phyloP scores from a whole-genome alignment of 2,888 invertebrate genomes.

The Eueremaeus valkanovi region DNA sequence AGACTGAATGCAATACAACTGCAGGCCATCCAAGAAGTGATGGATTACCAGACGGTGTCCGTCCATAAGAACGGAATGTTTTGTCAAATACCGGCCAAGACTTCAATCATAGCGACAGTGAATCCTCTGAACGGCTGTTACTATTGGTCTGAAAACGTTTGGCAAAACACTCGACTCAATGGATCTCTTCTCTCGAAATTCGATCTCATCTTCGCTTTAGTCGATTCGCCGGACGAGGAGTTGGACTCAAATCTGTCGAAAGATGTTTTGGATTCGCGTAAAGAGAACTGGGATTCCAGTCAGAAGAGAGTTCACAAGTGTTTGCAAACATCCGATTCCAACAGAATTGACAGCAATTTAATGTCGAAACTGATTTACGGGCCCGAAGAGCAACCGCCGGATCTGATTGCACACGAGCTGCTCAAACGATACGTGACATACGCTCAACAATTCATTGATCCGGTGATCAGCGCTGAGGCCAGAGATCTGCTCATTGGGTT shows the following conservation, averaged over 20 bases:
- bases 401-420: slow-evolving; percentile 68
- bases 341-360: not conserved
- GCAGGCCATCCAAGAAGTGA: slow-evolving; percentile 80
- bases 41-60: slow-evolving; percentile 89
- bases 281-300: slow-evolving; percentile 52
- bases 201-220: slow-evolving; percentile 82
- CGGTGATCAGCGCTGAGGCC: slow-evolving; percentile 69
- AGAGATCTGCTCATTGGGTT: slow-evolving; percentile 59
- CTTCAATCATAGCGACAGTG: slow-evolving; percentile 84
- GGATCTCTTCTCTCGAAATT: slow-evolving; percentile 83
- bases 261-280: slow-evolving; percentile 62
- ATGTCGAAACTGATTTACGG: slow-evolving; percentile 3
- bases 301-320: slow-evolving; percentile 52
- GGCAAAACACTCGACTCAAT: slow-evolving; percentile 82
- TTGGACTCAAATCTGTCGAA: slow-evolving; percentile 71
- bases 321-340: slow-evolving; percentile 51
- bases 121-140: slow-evolving; percentile 88
- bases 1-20: slow-evolving; percentile 73
- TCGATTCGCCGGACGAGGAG: slow-evolving; percentile 79
- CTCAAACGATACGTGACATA: slow-evolving; percentile 88
- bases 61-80: slow-evolving; percentile 82
- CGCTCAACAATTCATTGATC: slow-evolving; percentile 79
- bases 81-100: slow-evolving; percentile 72
- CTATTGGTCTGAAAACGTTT: slow-evolving; percentile 76
- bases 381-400: slow-evolving; percentile 60